Evolutionary conservation across 2,113 vertebrate species (phyloP), one percentile per base, ranked within the genome.

Genomic region (Passer domesticus): DNA sequence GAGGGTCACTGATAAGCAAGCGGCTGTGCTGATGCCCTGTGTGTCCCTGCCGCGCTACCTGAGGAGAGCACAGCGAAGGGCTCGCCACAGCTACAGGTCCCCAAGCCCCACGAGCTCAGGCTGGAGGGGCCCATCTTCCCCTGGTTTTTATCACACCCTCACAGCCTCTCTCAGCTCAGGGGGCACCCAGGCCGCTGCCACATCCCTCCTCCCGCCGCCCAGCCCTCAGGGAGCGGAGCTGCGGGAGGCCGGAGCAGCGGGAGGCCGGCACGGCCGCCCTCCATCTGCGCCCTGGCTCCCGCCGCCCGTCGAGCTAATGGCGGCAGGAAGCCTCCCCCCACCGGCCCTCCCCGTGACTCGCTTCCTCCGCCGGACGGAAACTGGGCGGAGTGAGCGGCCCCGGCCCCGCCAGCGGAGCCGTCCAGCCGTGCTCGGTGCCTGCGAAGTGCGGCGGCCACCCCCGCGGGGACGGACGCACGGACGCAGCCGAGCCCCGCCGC

Each of bases 301-400:
- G 23, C 23, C 2, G 27, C 69, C 64, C 15, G 4, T 8, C 2
- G 16, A 21, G 50, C 4, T 58, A 37, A 96, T 89, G 92, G 92
- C 92, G 68, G 30, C 92, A 67, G 62, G 66, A 58, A 59, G 5
- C 77, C 60, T 4, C 2, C 15, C 76, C 33, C 14, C 20, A 3
- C 31, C 35, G 7, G 72, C 62, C 83, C 41, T 52, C 10, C 59
- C 11, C 85, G 84, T 91, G 90, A 83, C 84, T 84, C 35, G 87
- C 56, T 87, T 96, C 59, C 93, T 96, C 87, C 81, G 4, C 59
- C 89, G 4, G 53, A 62, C 60, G 47, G 91, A 94, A 96, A 92
- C 69, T 66, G 64, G 81, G 94, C 59, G 79, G 90, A 87, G 86
- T 44, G 90, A 83, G 83, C 49, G 33, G 44, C 46, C 13, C 39